Evolutionary conservation across 2,113 vertebrate species (phyloP).

Genomic region (Chascanopsetta lugubris): DNA sequence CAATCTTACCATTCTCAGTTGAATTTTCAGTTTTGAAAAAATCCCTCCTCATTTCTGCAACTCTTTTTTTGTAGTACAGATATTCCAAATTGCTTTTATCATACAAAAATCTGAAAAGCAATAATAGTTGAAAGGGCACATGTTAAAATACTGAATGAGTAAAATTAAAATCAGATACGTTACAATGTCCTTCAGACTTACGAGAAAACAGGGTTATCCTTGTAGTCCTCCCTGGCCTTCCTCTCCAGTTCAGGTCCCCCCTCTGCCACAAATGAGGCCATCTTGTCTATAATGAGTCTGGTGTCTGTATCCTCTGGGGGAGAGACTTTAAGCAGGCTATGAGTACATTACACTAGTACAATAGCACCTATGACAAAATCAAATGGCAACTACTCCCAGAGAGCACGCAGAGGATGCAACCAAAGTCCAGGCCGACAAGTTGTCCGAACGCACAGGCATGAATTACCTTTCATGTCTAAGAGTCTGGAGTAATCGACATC

Average conservation of each 20-base stretch:
- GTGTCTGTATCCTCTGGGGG: constrained; percentile 97
- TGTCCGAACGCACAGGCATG: constrained; percentile 46
- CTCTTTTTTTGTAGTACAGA: constrained; percentile 95
- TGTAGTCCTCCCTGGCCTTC: constrained; percentile 93
- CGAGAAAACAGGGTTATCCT: constrained; percentile 92
- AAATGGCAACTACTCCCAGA: constrained; percentile 49
- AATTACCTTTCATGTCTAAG: constrained; percentile 84
- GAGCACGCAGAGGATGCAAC: constrained; percentile 48
- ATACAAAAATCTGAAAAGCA: constrained; percentile 87
- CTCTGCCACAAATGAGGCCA: constrained; percentile 95
- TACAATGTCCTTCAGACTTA: constrained; percentile 76
- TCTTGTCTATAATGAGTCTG: constrained; percentile 91
- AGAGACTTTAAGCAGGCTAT: constrained; percentile 99
- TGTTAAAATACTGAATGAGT: background rate
- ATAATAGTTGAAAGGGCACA: background rate
- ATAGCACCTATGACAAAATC: constrained; percentile 78
- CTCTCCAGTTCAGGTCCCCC: constrained; percentile 92
- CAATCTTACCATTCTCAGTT: constrained; percentile 84
- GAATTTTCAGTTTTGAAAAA: constrained; percentile 73
- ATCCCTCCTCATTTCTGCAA: constrained; percentile 87
- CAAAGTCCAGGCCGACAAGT: constrained; percentile 45
- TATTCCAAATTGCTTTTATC: constrained; percentile 92
- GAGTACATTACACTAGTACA: constrained; percentile 91
- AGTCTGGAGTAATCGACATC: constrained; percentile 84
- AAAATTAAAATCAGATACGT: background rate